Evolutionary conservation across 2,113 vertebrate species (phyloP), one percentile per base, ranked within the genome.

Genomic region (Ceratotherium simum): DNA sequence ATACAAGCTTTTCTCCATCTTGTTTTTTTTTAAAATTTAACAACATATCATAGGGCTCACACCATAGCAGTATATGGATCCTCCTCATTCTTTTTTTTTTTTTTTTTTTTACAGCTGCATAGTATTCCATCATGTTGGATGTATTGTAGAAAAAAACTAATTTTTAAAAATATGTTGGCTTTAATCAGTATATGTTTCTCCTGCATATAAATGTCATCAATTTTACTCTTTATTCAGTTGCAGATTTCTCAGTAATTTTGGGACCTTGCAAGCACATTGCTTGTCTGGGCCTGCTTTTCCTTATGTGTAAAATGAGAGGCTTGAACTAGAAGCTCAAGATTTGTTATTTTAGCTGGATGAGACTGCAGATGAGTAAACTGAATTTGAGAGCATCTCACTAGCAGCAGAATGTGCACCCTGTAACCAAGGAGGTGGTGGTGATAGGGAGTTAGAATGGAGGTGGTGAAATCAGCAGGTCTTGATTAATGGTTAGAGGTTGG

Each of bases 181-280:
- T 62, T 42, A 21, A 16, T 93, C 56, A 75, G 9, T 25, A 8
- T n/a, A 3, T 72, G 23, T 67, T 46, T 75, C 67, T 82, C 23
- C 67, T 33, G n/a, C 62, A 11, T 17, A 17, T 39, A n/a, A 23
- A 20, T 14, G 3, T 39, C 36, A 23, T 69, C 8, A 23, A 0
- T 81, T 51, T 70, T 79, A 39, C 72, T 16, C 20, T 27, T 36
- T 75, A 27, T 36, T 56, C 64, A 62, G 20, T 10, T 36, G 29
- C 25, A 18, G 10, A 13, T 16, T 72, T 42, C 72, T 70, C 21
- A 27, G 39, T 51, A 6, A 33, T 21, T 20, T 23, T 13, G 86
- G 67, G 78, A 62, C n/a, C n/a, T 27, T 27, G 62, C 60, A 36
- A 27, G 27, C 64, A 23, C 33, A 3, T 10, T 17, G 20, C 46